phyloP scores from a whole-genome alignment of 53 echinoderm and acorn worm genomes.

The Apostichopus leukothele region DNA sequence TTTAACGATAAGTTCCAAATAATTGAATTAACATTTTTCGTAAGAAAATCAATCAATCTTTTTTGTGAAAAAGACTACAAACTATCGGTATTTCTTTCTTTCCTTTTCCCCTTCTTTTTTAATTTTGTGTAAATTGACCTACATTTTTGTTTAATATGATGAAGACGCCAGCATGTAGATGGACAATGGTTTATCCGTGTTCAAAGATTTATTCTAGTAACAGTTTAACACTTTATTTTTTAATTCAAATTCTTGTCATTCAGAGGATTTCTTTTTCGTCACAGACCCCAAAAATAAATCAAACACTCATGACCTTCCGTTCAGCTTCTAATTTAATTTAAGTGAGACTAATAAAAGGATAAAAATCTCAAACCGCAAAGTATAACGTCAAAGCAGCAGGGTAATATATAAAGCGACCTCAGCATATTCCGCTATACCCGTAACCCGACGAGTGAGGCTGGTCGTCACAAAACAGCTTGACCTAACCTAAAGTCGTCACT shows the following conservation, averaged over 20 bases:
- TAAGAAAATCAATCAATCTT: too few species aligned
- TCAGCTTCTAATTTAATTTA: background rate
- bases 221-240: too few species aligned
- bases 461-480: conserved; percentile 19
- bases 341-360: background rate
- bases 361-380: background rate
- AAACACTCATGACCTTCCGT: background rate
- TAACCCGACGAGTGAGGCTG: background rate
- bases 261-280: background rate
- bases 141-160: too few species aligned
- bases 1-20: too few species aligned
- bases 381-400: background rate
- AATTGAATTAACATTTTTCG: too few species aligned
- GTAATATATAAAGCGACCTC: background rate
- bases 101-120: too few species aligned
- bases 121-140: too few species aligned
- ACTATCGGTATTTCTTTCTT: too few species aligned
- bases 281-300: background rate
- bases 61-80: too few species aligned
- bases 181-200: too few species aligned
- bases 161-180: too few species aligned
- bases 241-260: background rate
- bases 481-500: background rate
- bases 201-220: too few species aligned
- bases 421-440: background rate